phyloP scores from a whole-genome alignment of 2,113 vertebrate genomes.

The Barbus barbus region DNA sequence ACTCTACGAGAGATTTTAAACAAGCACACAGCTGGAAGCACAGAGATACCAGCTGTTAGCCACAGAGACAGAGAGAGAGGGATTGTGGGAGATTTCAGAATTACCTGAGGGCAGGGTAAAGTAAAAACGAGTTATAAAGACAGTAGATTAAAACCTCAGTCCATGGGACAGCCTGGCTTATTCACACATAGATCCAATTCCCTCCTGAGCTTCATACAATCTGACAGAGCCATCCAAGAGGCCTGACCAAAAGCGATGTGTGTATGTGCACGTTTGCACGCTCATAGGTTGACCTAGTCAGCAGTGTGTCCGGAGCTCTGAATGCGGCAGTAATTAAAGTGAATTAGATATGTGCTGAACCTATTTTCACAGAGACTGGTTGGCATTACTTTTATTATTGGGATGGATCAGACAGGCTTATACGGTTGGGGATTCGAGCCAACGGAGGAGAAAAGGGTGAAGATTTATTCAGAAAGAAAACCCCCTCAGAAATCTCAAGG shows the following conservation, averaged over 20 bases:
- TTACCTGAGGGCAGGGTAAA: slow-evolving; percentile 22
- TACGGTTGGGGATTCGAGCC: slow-evolving; percentile 75
- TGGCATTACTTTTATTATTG: slow-evolving; percentile 74
- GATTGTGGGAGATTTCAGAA: slow-evolving; percentile 32
- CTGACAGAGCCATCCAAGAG: neutral
- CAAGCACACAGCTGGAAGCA: slow-evolving; percentile 27
- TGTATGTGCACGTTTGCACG: slow-evolving; percentile 28
- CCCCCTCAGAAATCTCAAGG: slow-evolving; percentile 29
- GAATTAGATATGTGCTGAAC: slow-evolving; percentile 77
- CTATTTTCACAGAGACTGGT: slow-evolving; percentile 76
- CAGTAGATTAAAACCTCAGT: slow-evolving; percentile 13
- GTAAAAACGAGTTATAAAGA: neutral
- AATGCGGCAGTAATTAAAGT: slow-evolving; percentile 75
- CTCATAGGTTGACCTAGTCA: slow-evolving; percentile 48
- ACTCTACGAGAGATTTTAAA: slow-evolving; percentile 19
- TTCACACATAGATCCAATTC: slow-evolving; percentile 19
- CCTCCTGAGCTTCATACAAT: neutral
- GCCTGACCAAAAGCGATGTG: neutral
- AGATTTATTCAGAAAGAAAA: slow-evolving; percentile 71
- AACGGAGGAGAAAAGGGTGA: slow-evolving; percentile 74
- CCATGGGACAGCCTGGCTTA: neutral
- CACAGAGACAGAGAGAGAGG: slow-evolving; percentile 23
- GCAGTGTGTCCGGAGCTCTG: slow-evolving; percentile 72
- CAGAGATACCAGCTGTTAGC: slow-evolving; percentile 1
- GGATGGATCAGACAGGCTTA: slow-evolving; percentile 77